phyloP scores from a whole-genome alignment of 2,888 invertebrate species.

The Dilophus febrilis region DNA sequence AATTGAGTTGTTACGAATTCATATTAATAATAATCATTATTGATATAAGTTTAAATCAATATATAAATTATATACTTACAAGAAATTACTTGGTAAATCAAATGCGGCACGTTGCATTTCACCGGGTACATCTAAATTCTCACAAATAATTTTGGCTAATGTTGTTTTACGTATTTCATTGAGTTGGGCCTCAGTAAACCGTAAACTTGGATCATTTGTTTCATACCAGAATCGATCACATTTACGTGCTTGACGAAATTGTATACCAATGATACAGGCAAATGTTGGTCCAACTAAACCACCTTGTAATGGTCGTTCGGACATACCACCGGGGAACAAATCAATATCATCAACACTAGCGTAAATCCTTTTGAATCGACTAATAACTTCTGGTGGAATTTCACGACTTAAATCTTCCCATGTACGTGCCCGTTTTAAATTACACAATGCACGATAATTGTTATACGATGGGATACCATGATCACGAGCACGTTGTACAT shows the following conservation, averaged over 20 bases:
- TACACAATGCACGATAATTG: constrained; percentile 78
- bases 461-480: constrained; percentile 82
- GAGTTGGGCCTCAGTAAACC: constrained; percentile 73
- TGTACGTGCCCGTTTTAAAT: constrained; percentile 62
- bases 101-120: constrained; percentile 82
- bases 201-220: constrained; percentile 57
- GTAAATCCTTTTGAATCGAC: constrained; percentile 61
- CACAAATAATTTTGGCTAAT: constrained; percentile 70
- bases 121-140: constrained; percentile 70
- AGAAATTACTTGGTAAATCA: constrained; percentile 77
- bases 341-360: constrained; percentile 89
- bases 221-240: constrained; percentile 97
- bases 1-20: too few species aligned
- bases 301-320: constrained; percentile 72
- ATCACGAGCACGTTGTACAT: constrained; percentile 67
- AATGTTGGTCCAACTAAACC: constrained; percentile 89
- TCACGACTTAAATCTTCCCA: constrained; percentile 80
- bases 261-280: constrained; percentile 85
- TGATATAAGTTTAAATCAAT: constrained; percentile 1
- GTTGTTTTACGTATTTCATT: constrained; percentile 76
- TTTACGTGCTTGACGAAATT: constrained; percentile 75
- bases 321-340: constrained; percentile 89
- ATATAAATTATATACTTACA: constrained; percentile 38
- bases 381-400: constrained; percentile 69
- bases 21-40: not conserved